These are phyloP conservation scores for Pseudolaguvia tuberculata DNA, from an alignment of 2,113 vertebrate species.

Conservation along the genomic window DNA sequence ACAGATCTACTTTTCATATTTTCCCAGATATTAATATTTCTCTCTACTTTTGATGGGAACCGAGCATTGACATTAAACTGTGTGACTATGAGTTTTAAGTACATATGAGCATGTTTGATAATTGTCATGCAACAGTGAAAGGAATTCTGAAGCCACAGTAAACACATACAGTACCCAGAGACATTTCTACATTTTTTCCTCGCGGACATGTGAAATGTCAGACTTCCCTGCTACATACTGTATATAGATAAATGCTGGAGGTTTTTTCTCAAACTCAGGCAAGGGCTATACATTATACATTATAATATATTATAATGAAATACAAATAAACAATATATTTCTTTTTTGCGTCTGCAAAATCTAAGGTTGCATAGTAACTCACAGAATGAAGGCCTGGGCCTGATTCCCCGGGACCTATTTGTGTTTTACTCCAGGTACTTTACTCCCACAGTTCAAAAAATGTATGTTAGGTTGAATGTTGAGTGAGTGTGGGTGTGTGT, in stretches of 20 bases:
- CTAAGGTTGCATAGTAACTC: too few relatives aligned
- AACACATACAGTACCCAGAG: constrained; percentile 35
- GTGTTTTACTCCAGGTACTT: too few relatives aligned
- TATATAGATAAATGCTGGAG: constrained; percentile 41
- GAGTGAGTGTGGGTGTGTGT: too few relatives aligned
- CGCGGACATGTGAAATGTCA: constrained; percentile 64
- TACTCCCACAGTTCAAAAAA: too few relatives aligned
- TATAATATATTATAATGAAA: neutral
- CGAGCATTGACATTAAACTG: neutral
- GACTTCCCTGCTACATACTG: constrained; percentile 53
- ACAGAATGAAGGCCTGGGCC: too few relatives aligned
- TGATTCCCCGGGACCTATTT: too few relatives aligned
- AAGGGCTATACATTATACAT: neutral
- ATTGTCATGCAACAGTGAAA: constrained; percentile 29
- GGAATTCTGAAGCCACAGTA: constrained; percentile 43
- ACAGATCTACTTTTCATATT: too few relatives aligned
- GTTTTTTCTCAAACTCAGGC: neutral
- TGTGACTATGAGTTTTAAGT: constrained; percentile 5
- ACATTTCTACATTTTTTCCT: constrained; percentile 40
- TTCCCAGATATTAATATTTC: neutral
- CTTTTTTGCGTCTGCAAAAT: neutral
- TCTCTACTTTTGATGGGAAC: constrained; percentile 9
- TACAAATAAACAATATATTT: neutral
- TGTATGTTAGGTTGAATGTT: too few relatives aligned
- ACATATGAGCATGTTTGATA: constrained; percentile 2